A percentile compares a stretch with the other conserved stretches of the same genome.
Evolutionary conservation across 2,888 invertebrate species (phyloP).

Genomic region (Branchipolynoe longqiensis): DNA sequence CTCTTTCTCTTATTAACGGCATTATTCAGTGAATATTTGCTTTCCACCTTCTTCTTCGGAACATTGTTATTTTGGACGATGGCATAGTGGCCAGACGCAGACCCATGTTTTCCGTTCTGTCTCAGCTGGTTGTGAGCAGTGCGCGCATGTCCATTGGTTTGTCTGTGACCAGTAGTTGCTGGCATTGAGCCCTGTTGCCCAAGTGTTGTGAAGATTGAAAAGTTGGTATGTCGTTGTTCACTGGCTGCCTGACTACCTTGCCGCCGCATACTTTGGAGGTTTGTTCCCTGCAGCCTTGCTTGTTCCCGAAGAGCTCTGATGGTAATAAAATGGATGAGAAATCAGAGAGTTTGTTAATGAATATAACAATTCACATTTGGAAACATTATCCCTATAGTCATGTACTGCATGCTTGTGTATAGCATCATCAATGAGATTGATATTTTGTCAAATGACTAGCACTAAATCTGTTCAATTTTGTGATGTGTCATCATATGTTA

Average conservation of each 20-base stretch:
- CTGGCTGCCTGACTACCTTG: not conserved
- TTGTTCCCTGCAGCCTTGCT: not conserved
- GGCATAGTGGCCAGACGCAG: not conserved
- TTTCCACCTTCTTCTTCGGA: not conserved
- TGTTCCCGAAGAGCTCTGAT: not conserved
- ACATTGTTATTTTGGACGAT: constrained; percentile 1
- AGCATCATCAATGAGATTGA: too few species aligned
- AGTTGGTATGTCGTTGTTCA: not conserved
- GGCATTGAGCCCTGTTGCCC: too few species aligned
- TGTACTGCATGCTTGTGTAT: too few species aligned
- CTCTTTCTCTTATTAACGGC: constrained; percentile 5
- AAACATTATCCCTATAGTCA: too few species aligned
- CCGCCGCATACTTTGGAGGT: not conserved
- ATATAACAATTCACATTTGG: too few species aligned
- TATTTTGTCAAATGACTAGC: too few species aligned
- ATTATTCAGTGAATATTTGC: not conserved
- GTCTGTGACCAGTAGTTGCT: not conserved
- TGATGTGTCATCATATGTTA: too few species aligned
- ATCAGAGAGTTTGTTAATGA: too few species aligned
- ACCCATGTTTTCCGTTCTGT: not conserved
- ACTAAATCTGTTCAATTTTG: too few species aligned
- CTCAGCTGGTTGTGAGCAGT: not conserved
- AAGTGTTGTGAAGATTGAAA: constrained; percentile 29
- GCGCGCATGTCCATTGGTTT: not conserved
- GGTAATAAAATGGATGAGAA: not conserved